Evolutionary conservation across 2,113 vertebrate genomes (phyloP), one percentile per base, ranked within the genome.

Genomic region (Engraulis encrasicolus): DNA sequence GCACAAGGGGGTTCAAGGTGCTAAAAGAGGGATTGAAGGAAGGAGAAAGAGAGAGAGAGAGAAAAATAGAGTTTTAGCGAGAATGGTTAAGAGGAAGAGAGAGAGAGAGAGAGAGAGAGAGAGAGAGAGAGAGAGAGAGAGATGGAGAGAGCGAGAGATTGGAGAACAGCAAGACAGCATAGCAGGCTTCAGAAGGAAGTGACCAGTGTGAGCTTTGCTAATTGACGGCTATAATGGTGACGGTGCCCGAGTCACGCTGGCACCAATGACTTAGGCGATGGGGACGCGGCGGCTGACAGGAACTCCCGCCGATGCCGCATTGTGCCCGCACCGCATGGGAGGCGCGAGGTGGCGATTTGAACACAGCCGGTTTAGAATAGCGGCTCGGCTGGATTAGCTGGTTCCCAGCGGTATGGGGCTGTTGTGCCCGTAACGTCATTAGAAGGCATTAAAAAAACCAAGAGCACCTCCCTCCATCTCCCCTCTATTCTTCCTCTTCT

Each of bases 371-470:
- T n/a, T n/a, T 92, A 91, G 87, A 87, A 89, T 90, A 91, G 92
- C 89, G 89, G 91, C 90, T 88, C 90, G 94, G 92, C 88, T 89
- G 94, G 94, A 94, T 95, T 94, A 95, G 78, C 91, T 87, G 87
- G 93, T 95, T 95, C 95, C 95, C 95, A 95, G 91, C 95, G 89
- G 94, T 94, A 95, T 95, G 95, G 91, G 94, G 93, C 92, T 92
- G 81, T 90, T 94, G 90, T 91, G 85, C 87, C 86, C 90, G 91
- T 94, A 91, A 94, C 94, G 91, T 93, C 94, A 95, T 95, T 94
- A 95, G 92, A 84, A n/a, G 78, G 92, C 88, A 90, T 94, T 94
- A 94, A 93, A 92, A 92, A 84, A 81, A 87, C n/a, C n/a, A n/a
- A n/a, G n/a, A 86, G 89, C 49, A 90, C 90, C 90, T 90, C 91